Evolutionary conservation across 2,797 vertebrate species (phyloP), one percentile per base, ranked within the genome.

Genomic region (Pterois miles): DNA sequence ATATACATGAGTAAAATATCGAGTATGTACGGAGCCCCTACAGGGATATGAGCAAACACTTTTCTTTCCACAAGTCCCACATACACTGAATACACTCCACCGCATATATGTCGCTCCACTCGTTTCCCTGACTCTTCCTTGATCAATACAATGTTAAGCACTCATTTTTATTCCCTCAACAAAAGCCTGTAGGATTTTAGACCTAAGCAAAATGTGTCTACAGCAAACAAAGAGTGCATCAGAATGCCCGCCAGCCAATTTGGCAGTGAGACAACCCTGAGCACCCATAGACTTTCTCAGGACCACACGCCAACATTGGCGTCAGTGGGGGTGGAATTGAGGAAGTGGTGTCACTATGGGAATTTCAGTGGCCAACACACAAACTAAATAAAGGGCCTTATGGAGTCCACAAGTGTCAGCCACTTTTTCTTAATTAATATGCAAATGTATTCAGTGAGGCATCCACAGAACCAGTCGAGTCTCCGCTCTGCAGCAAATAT

Each of bases 401-500:
- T 46, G 50, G 50, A 57, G 56, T 77, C 48, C 31, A 71, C 58
- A 40, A 81, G 57, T 65, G 58, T 56, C 12, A 7, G 10, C 25
- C 38, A 36, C 65, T 86, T 52, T 52, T 48, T 43, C 54, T n/a
- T 8, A 22, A 66, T 74, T 36, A 18, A 34, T n/a, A 73, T 69
- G 59, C 59, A 69, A 76, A 85, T 46, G 22, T 38, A 73, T 70
- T 65, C 68, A 65, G 36, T 12, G 22, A n/a, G 16, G 12, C 40
- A n/a, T 43, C 68, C 57, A 53, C 50, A 60, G 43, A 65, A 20
- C 65, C 53, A 84, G 36, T 4, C 5, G 50, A 23, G 46, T 23
- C 31, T 40, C 14, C 34, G 36, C 67, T 69, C 67, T 68, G 76
- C 64, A 34, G 56, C 33, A 50, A 75, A 74, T 65, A 80, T 62